phyloP scores from a whole-genome alignment of 2,797 vertebrate genomes.

The Myotis vivesi region DNA sequence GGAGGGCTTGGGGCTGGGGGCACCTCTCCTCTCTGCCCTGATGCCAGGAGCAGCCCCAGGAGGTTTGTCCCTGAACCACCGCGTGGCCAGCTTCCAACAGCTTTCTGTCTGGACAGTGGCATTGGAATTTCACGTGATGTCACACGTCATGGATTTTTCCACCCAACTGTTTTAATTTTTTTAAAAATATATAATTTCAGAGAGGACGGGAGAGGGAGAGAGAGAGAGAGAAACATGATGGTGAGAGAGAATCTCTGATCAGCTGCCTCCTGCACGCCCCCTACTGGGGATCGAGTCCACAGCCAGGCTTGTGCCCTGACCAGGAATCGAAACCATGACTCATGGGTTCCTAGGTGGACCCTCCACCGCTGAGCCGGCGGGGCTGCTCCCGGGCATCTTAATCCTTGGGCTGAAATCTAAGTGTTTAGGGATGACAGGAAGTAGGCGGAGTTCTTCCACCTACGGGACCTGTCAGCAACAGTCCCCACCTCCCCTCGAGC shows the following conservation, averaged over 20 bases:
- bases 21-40: background rate
- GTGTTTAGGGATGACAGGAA: background rate
- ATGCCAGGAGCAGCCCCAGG: background rate
- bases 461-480: background rate
- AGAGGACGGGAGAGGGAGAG: too few relatives aligned
- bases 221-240: too few relatives aligned
- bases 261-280: too few relatives aligned
- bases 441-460: background rate
- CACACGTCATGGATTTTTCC: accelerated
- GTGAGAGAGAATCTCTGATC: too few relatives aligned
- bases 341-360: too few relatives aligned
- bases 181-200: too few relatives aligned
- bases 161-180: background rate
- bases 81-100: accelerated
- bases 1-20: background rate
- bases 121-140: background rate
- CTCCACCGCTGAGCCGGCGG: too few relatives aligned
- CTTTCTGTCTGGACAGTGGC: background rate
- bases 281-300: too few relatives aligned
- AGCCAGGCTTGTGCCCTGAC: too few relatives aligned
- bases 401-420: background rate
- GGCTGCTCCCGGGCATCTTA: background rate
- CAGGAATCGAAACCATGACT: too few relatives aligned
- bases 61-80: background rate
- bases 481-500: background rate